phyloP scores from a whole-genome alignment of 2,113 vertebrate species.

The Notiomystis cincta region DNA sequence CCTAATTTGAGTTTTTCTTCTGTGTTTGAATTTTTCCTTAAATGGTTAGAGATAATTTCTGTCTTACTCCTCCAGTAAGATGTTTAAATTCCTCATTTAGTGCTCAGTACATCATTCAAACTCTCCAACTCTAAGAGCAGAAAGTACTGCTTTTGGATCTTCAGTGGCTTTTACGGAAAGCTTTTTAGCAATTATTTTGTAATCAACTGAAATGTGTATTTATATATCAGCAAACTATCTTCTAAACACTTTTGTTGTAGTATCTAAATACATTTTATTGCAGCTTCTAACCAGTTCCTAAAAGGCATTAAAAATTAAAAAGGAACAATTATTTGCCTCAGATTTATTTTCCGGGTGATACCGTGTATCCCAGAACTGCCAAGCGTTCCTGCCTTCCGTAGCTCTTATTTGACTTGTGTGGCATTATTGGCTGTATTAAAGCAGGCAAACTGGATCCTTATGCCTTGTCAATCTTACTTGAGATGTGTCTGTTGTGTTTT shows the following conservation, averaged over 20 bases:
- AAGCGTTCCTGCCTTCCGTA: neutral
- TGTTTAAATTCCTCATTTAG: neutral
- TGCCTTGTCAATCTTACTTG: neutral
- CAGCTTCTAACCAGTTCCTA: neutral
- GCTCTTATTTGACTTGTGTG: neutral
- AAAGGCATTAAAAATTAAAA: neutral
- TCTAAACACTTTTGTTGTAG: neutral
- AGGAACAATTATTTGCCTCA: neutral
- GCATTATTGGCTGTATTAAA: neutral
- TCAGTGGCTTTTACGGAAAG: neutral
- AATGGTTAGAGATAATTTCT: neutral
- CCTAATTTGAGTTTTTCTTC: neutral
- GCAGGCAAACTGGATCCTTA: neutral
- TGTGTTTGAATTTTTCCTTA: neutral
- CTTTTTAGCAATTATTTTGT: neutral
- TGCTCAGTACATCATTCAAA: neutral
- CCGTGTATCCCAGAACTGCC: neutral
- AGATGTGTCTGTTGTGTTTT: neutral
- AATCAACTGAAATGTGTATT: neutral
- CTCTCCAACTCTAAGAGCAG: neutral
- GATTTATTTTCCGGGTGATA: neutral
- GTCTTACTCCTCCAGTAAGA: neutral
- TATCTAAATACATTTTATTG: neutral
- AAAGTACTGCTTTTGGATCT: neutral
- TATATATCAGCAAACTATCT: neutral